Percentiles rank a stretch among this genome's conserved stretches.
phyloP scores from a whole-genome alignment of 2,888 invertebrate genomes.

The Sthenelais limicola region DNA sequence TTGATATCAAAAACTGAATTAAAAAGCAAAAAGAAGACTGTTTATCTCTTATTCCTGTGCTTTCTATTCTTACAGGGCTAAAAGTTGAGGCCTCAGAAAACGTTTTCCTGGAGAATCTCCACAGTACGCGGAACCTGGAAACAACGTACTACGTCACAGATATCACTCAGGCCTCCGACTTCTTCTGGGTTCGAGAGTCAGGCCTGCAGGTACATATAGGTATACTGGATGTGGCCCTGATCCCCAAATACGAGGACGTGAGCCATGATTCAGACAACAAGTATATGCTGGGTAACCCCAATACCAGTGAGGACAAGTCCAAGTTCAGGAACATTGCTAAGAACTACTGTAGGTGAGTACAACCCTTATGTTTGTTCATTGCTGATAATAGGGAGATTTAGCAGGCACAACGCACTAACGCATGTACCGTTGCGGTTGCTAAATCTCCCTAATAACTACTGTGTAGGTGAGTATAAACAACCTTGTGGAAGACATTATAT shows the following conservation, averaged over 20 bases:
- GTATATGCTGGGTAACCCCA: slow-evolving; percentile 55
- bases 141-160: slow-evolving; percentile 63
- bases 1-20: no score
- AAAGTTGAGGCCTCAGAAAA: slow-evolving; percentile 59
- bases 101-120: slow-evolving; percentile 66
- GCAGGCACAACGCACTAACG: no score
- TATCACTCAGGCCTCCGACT: slow-evolving; percentile 64
- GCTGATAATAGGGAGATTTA: no score
- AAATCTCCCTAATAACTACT: no score
- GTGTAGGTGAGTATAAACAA: no score
- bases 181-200: slow-evolving; percentile 64
- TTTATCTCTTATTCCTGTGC: no score
- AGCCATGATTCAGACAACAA: slow-evolving; percentile 62
- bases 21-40: no score
- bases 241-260: slow-evolving; percentile 68
- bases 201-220: slow-evolving; percentile 66
- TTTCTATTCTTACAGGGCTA: slow-evolving; percentile 49
- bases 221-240: slow-evolving; percentile 62
- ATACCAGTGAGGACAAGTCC: slow-evolving; percentile 55
- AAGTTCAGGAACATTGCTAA: slow-evolving; percentile 56
- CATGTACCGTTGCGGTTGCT: no score
- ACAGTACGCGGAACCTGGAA: slow-evolving; percentile 57
- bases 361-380: no score
- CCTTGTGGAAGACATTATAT: no score
- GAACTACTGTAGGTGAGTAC: slow-evolving; percentile 65